Evolutionary conservation across 2,888 invertebrate species (phyloP), one percentile per base, ranked within the genome.

Genomic region (Malachius bipustulatus): DNA sequence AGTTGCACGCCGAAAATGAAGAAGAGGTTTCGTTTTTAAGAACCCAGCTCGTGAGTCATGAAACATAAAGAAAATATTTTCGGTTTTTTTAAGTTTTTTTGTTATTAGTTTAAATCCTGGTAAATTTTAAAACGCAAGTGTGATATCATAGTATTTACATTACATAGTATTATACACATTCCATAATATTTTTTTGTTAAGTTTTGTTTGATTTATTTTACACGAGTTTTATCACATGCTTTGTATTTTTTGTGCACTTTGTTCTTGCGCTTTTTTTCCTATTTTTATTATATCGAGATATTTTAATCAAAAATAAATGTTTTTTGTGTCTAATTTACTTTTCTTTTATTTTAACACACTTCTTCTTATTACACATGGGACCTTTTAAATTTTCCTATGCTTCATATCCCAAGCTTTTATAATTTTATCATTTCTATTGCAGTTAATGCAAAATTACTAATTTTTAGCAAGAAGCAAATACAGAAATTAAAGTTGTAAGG

Each of bases 31-130:
- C 66, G 13, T 68, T 67, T 51, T 59, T 70, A 37, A 63, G 67
- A 49, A 65, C 65, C 43, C 67, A 70, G 65, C 64, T 68, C 52
- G 71, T 71, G 67, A 71, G 71, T 71, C 66, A 57, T 31, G 31
- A 39, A 35, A 33, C 32, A 8, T 30, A 16, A 16, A 11, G 11
- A 3, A 19, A 29, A 24, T n/a, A 26, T 16, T n/a, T 10, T 32
- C 26, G 19, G 16, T 31, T 39, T 31, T 15, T 13, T 14, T 29
- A 14, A 29, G 12, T 16, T 15, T 34, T 4, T 36, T 8, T n/a
- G 26, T 36, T 9, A 14, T 14, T 11, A 13, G 14, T 37, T 15
- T 6, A 6, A 4, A 9, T 12, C 30, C n/a, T n/a, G n/a, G n/a
- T n/a, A n/a, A n/a, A n/a, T n/a, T n/a, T n/a, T n/a, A n/a, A n/a